Percentiles rank a stretch among this genome's conserved stretches.
phyloP scores from a whole-genome alignment of 2,113 vertebrate species.

The Myiagra hebetior region DNA sequence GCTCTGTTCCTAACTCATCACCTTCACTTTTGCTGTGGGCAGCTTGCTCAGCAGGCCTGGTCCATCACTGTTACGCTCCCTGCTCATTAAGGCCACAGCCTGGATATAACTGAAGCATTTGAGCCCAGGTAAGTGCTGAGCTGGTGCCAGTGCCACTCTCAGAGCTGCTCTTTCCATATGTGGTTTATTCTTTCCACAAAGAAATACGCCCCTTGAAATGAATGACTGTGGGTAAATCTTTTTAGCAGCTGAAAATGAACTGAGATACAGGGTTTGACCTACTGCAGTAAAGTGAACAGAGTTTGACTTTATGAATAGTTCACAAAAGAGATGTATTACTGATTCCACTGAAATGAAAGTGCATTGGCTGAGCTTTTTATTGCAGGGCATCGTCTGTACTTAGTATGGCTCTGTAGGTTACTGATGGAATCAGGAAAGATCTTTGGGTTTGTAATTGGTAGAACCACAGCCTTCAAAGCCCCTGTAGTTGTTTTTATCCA shows the following conservation, averaged over 20 bases:
- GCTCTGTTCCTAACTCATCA: neutral
- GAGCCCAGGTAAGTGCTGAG: neutral
- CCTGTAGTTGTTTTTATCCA: neutral
- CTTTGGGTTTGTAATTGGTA: neutral
- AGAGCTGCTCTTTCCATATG: neutral
- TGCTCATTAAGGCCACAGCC: conserved; percentile 6
- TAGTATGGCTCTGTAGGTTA: neutral
- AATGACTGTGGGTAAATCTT: neutral
- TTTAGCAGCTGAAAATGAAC: neutral
- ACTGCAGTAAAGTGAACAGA: conserved; percentile 5
- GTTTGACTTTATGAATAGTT: conserved; percentile 25
- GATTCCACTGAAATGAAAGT: conserved; percentile 4
- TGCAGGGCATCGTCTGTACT: neutral
- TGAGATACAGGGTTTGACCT: conserved; percentile 12
- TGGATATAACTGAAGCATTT: neutral
- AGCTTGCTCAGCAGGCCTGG: neutral
- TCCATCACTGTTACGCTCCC: fast-evolving
- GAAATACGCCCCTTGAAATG: neutral
- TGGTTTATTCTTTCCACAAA: neutral
- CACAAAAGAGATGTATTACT: neutral
- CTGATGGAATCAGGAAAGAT: neutral
- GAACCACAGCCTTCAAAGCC: neutral
- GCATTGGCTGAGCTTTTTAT: neutral
- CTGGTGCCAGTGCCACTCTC: neutral
- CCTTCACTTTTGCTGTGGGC: neutral